Conservation (phyloP, 2,888 invertebrate species). For the Leptarthrus brevirostris region DNA sequence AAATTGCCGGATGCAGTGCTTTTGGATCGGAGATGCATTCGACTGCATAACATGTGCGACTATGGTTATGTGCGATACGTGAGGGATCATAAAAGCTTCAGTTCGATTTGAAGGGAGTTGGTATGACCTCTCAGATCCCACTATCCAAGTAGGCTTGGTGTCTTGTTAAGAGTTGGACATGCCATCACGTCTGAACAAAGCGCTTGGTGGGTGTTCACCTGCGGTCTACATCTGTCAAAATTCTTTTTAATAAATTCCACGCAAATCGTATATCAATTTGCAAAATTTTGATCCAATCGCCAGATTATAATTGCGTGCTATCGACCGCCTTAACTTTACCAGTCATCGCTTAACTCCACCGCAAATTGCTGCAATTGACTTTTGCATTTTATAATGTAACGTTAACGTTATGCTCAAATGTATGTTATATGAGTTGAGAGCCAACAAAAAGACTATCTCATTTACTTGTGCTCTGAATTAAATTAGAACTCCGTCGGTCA, state of each 20-base stretch:
- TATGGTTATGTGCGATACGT: slow-evolving; percentile 42
- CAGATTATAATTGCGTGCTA: slow-evolving; percentile 35
- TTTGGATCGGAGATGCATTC: slow-evolving; percentile 36
- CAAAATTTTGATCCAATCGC: slow-evolving; percentile 21
- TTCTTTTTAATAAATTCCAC: slow-evolving; percentile 19
- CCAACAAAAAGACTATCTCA: slow-evolving; percentile 4
- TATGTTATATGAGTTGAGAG: too few species aligned
- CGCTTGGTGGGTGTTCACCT: slow-evolving; percentile 29
- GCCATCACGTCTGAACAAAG: slow-evolving; percentile 3
- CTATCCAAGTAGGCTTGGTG: not conserved
- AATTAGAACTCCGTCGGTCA: too few species aligned
- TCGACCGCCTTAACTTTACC: not conserved
- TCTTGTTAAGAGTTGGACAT: not conserved
- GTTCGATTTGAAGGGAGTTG: slow-evolving; percentile 17
- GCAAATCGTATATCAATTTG: slow-evolving; percentile 28
- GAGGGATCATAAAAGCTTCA: slow-evolving; percentile 37
- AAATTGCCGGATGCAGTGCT: slow-evolving; percentile 45
- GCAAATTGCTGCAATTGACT: slow-evolving; percentile 34
- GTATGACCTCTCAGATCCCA: not conserved
- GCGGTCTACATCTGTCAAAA: slow-evolving; percentile 29
- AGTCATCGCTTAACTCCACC: slow-evolving; percentile 8
- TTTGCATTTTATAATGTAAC: slow-evolving; percentile 15
- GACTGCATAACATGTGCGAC: slow-evolving; percentile 20
- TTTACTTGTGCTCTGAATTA: not conserved
- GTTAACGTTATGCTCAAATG: slow-evolving; percentile 13